Conservation (phyloP, 2,113 vertebrate genomes). For the Chrysemys picta region DNA sequence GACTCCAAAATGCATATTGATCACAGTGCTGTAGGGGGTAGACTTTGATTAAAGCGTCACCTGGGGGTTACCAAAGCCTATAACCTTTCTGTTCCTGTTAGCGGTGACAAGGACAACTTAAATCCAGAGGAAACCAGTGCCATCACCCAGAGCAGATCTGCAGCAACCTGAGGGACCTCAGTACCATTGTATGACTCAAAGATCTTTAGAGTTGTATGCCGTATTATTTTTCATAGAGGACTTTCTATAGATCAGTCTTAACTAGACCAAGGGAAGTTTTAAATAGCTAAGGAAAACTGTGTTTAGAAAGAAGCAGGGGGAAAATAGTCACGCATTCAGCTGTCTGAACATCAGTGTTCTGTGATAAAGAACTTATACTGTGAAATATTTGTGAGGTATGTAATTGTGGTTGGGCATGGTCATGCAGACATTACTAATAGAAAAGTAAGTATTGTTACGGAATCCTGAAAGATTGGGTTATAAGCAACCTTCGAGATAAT, state of each 20-base stretch:
- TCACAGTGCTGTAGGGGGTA: neutral
- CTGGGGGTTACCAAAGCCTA: neutral
- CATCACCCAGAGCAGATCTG: neutral
- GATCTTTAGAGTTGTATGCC: neutral
- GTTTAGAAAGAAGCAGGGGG: neutral
- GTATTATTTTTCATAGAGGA: neutral
- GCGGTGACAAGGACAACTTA: neutral
- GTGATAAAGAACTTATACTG: neutral
- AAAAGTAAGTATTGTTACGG: neutral
- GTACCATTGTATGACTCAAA: neutral
- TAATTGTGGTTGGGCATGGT: neutral
- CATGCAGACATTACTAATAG: neutral
- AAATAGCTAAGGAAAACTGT: neutral
- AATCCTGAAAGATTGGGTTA: neutral
- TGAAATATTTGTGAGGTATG: neutral
- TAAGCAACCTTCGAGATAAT: neutral
- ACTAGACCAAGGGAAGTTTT: neutral
- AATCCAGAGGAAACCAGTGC: neutral
- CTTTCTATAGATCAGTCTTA: neutral
- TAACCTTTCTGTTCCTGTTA: neutral
- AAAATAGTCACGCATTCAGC: neutral
- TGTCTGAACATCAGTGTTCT: neutral
- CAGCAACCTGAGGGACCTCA: neutral
- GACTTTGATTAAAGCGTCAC: neutral
- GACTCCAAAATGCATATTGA: neutral